Conservation (phyloP, 2,888 invertebrate genomes). For the Xestobium rufovillosum region DNA sequence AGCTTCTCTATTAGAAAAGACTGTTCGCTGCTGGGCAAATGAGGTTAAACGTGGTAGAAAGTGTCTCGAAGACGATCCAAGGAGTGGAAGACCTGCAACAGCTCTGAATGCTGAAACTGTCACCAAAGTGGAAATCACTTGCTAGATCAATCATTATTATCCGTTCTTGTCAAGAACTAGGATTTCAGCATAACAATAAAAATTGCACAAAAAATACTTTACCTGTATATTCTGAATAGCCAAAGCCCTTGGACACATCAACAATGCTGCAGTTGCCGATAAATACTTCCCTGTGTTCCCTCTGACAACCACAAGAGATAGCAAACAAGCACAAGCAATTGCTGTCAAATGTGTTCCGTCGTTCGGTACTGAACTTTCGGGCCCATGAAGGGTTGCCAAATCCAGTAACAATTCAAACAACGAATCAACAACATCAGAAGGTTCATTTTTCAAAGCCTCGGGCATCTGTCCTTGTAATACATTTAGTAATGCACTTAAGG, state of each 20-base stretch:
- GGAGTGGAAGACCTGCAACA: too few species aligned
- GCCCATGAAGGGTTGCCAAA: slow-evolving; percentile 64
- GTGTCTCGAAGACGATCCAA: too few species aligned
- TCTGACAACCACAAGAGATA: slow-evolving; percentile 85
- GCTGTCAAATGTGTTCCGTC: slow-evolving; percentile 70
- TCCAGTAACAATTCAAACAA: slow-evolving; percentile 79
- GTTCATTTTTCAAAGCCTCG: slow-evolving; percentile 77
- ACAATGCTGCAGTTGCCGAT: slow-evolving; percentile 75
- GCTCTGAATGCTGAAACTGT: too few species aligned
- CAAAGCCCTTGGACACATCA: slow-evolving; percentile 74
- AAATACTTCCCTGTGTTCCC: slow-evolving; percentile 89
- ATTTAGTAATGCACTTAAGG: slow-evolving; percentile 80
- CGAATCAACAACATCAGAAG: slow-evolving; percentile 66
- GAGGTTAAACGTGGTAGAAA: too few species aligned
- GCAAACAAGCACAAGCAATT: slow-evolving; percentile 83
- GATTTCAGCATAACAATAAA: too few species aligned
- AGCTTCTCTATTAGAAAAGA: too few species aligned
- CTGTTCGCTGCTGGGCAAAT: too few species aligned
- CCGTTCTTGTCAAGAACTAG: too few species aligned
- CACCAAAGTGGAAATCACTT: too few species aligned
- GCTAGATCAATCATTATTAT: too few species aligned
- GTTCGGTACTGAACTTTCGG: slow-evolving; percentile 51
- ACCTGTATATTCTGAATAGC: slow-evolving; percentile 77
- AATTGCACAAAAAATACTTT: too few species aligned
- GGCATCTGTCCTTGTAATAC: slow-evolving; percentile 82